Percentiles rank a stretch among this genome's conserved stretches.
phyloP scores from a whole-genome alignment of 2,113 vertebrate genomes.

The Willisornis vidua region DNA sequence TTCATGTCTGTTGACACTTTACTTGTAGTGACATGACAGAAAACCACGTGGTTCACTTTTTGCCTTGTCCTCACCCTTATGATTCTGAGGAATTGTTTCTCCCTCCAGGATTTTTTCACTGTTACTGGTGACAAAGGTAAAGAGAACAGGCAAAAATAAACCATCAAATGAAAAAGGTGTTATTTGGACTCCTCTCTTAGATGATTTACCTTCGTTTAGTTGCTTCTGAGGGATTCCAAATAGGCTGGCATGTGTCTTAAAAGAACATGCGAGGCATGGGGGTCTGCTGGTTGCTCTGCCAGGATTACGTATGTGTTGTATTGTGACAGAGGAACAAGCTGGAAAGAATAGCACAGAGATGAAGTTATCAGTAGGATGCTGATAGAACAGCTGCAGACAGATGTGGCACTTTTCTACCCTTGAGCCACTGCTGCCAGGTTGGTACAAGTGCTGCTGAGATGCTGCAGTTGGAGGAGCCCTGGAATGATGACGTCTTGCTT shows the following conservation, averaged over 20 bases:
- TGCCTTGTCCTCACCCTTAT: not conserved
- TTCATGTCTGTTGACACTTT: not conserved
- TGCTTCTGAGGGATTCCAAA: not conserved
- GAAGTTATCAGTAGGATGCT: not conserved
- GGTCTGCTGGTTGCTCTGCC: not conserved
- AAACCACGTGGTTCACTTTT: not conserved
- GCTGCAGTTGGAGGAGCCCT: not conserved
- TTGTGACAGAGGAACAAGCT: not conserved
- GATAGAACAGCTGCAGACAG: not conserved
- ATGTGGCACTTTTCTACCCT: not conserved
- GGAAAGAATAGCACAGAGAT: not conserved
- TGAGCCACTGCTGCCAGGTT: fast-evolving
- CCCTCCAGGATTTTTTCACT: not conserved
- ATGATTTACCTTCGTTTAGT: not conserved
- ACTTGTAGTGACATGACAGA: not conserved
- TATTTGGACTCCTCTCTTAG: not conserved
- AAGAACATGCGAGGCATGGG: fast-evolving
- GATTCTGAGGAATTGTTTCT: not conserved
- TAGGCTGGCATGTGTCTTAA: not conserved
- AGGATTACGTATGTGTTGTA: fast-evolving
- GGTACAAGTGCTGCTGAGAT: not conserved
- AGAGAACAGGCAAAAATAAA: not conserved
- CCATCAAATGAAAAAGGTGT: fast-evolving
- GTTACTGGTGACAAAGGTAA: not conserved
- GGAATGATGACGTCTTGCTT: fast-evolving